Evolutionary conservation across 2,888 invertebrate genomes (phyloP).

Genomic region (Troides oblongomaculatus): DNA sequence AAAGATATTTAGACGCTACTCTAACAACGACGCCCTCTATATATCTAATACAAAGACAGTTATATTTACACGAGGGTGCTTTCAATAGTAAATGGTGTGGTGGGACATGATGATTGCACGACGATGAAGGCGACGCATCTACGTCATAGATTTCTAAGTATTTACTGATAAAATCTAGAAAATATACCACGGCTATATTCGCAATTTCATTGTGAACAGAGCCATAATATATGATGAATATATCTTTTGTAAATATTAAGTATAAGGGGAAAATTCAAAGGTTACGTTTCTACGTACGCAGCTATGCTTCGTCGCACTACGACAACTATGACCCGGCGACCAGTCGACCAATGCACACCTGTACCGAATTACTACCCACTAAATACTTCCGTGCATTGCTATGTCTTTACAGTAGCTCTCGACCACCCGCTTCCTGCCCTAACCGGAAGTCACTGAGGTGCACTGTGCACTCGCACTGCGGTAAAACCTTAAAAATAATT

Average conservation of each 20-base stretch:
- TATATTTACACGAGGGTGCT: constrained; percentile 1
- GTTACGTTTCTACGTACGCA: constrained; percentile 5
- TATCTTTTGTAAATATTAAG: too few species aligned
- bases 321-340: constrained; percentile 21
- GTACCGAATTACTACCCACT: constrained; percentile 1
- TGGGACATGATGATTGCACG: too few species aligned
- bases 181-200: too few species aligned
- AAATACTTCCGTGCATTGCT: background rate
- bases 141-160: too few species aligned
- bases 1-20: background rate
- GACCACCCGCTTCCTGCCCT: too few species aligned
- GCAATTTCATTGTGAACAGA: too few species aligned
- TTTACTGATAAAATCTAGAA: too few species aligned
- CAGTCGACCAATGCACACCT: constrained; percentile 11
- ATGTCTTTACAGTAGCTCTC: background rate
- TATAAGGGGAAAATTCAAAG: too few species aligned
- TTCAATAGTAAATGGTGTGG: too few species aligned
- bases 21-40: background rate
- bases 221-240: too few species aligned
- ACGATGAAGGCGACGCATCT: too few species aligned
- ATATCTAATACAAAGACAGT: background rate
- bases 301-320: constrained; percentile 22
- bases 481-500: constrained; percentile 29
- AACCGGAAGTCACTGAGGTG: too few species aligned
- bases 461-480: constrained; percentile 27